A percentile compares a stretch with the other conserved stretches of the same genome.
These are phyloP conservation scores for Melanotaenia maccullochi DNA, from an alignment of 2,797 vertebrate genomes.

Conservation along the genomic window DNA sequence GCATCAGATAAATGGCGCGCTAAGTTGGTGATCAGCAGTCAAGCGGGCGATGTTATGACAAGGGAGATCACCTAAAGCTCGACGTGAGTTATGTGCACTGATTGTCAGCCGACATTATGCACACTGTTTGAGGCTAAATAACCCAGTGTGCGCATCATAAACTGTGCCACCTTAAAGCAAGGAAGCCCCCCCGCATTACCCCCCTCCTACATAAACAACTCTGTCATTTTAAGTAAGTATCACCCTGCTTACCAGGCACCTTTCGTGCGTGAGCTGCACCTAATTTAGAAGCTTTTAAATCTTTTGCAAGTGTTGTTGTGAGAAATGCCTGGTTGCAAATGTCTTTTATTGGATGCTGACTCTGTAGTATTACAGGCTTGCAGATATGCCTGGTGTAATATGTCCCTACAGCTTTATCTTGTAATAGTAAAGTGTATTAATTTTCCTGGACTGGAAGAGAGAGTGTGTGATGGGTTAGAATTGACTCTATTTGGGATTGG, in stretches of 20 bases:
- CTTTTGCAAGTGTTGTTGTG: constrained; percentile 84
- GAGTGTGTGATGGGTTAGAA: constrained; percentile 80
- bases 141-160: constrained; percentile 81
- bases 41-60: constrained; percentile 56
- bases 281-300: constrained; percentile 91
- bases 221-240: constrained; percentile 88
- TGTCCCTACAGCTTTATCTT: constrained; percentile 88
- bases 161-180: constrained; percentile 71
- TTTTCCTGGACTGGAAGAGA: constrained; percentile 81
- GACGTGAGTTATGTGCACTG: constrained; percentile 77
- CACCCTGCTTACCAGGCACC: constrained; percentile 87
- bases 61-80: constrained; percentile 64
- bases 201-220: constrained; percentile 84
- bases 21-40: constrained; percentile 71
- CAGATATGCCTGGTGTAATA: constrained; percentile 87
- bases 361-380: constrained; percentile 87
- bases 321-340: constrained; percentile 89
- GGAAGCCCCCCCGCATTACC: constrained; percentile 60
- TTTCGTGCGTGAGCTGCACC: constrained; percentile 84
- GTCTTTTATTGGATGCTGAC: constrained; percentile 90
- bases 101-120: constrained; percentile 84
- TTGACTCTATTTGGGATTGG: constrained; percentile 87
- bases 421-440: constrained; percentile 89
- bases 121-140: constrained; percentile 83
- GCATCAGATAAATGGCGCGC: constrained; percentile 55